Percentiles rank a stretch among this genome's conserved stretches.
Evolutionary conservation across 2,113 vertebrate species (phyloP).

Genomic region (Gallinago media): DNA sequence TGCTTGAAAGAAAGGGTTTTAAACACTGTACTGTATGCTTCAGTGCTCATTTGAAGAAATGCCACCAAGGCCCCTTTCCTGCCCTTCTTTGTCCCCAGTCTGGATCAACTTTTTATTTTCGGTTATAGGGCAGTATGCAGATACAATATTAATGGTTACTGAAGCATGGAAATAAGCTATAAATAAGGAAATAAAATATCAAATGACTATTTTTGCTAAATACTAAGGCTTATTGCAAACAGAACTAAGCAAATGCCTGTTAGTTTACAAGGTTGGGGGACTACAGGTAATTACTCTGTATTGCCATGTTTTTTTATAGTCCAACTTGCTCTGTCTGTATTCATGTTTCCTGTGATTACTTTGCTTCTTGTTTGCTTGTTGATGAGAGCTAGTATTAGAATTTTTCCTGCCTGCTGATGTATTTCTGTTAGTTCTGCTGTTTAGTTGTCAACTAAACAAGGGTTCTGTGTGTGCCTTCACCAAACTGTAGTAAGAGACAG

Average conservation of each 20-base stretch:
- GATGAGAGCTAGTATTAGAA: background rate
- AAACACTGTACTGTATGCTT: background rate
- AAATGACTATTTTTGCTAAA: background rate
- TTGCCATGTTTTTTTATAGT: background rate
- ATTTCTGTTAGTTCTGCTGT: background rate
- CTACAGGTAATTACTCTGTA: background rate
- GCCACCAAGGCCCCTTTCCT: background rate
- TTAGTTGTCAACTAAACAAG: background rate
- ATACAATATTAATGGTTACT: background rate
- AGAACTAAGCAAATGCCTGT: background rate
- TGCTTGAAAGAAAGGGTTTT: background rate
- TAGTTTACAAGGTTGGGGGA: background rate
- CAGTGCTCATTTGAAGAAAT: constrained; percentile 1
- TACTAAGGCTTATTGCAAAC: background rate
- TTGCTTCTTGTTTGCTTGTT: background rate
- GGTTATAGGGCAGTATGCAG: background rate
- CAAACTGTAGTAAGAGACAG: background rate
- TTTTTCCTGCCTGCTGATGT: background rate
- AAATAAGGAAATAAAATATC: background rate
- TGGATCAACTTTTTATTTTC: background rate
- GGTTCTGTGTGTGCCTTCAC: background rate
- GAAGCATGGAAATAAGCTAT: background rate
- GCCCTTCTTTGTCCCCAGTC: background rate
- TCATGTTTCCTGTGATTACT: background rate
- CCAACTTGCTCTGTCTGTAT: background rate